A percentile compares a stretch with the other conserved stretches of the same genome.
Evolutionary conservation across 2,113 vertebrate genomes (phyloP).

Genomic region (Aepyceros melampus): DNA sequence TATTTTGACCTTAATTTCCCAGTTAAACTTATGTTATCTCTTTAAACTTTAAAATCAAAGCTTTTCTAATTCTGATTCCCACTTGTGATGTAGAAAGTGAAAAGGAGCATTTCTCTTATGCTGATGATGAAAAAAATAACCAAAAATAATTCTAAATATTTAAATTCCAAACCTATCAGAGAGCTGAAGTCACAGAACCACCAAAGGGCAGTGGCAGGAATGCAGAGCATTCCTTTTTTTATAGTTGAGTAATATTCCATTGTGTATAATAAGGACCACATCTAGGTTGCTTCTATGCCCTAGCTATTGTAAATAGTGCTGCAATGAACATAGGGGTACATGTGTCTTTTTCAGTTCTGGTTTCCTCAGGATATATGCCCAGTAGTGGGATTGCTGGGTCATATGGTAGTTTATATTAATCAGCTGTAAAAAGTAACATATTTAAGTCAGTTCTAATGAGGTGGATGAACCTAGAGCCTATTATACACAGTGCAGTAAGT

Average conservation of each 20-base stretch:
- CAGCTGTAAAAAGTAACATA: background rate
- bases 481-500: background rate
- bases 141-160: background rate
- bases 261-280: background rate
- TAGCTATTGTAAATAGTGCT: background rate
- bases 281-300: background rate
- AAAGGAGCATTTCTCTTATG: background rate
- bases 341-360: background rate
- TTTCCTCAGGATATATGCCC: background rate
- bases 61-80: background rate
- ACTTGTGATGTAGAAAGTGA: background rate
- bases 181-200: background rate
- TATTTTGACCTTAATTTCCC: background rate
- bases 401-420: background rate
- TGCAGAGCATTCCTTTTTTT: background rate
- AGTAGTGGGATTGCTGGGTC: background rate
- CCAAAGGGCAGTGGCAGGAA: background rate
- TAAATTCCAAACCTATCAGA: background rate
- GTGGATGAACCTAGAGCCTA: background rate
- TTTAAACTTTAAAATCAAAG: conserved; percentile 16
- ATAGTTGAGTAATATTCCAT: background rate
- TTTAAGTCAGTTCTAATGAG: background rate
- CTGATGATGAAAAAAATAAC: background rate
- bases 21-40: background rate
- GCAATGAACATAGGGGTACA: background rate